A percentile compares a stretch with the other conserved stretches of the same genome.
phyloP scores from a whole-genome alignment of 2,113 vertebrate species.

The Phyllostomus discolor region DNA sequence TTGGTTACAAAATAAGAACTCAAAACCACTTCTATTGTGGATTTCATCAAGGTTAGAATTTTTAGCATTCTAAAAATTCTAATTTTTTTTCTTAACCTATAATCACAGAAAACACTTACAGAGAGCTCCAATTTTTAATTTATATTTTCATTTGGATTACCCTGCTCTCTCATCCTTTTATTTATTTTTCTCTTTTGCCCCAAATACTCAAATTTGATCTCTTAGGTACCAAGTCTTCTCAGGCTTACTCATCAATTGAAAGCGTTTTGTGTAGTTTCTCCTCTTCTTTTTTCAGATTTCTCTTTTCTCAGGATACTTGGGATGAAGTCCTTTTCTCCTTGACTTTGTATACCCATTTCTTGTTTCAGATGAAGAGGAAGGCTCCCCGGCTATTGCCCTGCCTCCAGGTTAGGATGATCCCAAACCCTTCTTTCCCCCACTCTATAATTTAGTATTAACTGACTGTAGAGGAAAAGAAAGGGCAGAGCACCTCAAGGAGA shows the following conservation, averaged over 20 bases:
- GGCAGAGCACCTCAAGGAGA: background rate
- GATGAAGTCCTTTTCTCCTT: constrained; percentile 70
- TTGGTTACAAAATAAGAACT: constrained; percentile 76
- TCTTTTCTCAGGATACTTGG: constrained; percentile 62
- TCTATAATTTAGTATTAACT: background rate
- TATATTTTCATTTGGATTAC: constrained; percentile 54
- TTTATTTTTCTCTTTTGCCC: constrained; percentile 46
- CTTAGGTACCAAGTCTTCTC: constrained; percentile 71
- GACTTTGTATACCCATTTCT: constrained; percentile 80
- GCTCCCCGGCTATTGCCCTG: constrained; percentile 75
- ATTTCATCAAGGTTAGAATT: constrained; percentile 61
- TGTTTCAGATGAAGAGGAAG: constrained; percentile 87
- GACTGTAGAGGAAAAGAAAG: background rate
- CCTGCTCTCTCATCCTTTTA: constrained; percentile 52
- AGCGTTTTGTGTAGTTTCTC: constrained; percentile 65
- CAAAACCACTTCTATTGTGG: constrained; percentile 72
- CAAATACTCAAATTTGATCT: constrained; percentile 69
- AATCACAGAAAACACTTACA: constrained; percentile 55
- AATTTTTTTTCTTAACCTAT: constrained; percentile 61
- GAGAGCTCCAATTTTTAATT: constrained; percentile 69
- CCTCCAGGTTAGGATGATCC: constrained; percentile 83
- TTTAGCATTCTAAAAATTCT: too few relatives aligned
- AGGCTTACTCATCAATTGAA: constrained; percentile 71
- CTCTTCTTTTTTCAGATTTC: constrained; percentile 80
- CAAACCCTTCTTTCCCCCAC: background rate